Base-by-base conservation (phyloP, 2,888 invertebrate species). In the Tribolium freemani region DNA sequence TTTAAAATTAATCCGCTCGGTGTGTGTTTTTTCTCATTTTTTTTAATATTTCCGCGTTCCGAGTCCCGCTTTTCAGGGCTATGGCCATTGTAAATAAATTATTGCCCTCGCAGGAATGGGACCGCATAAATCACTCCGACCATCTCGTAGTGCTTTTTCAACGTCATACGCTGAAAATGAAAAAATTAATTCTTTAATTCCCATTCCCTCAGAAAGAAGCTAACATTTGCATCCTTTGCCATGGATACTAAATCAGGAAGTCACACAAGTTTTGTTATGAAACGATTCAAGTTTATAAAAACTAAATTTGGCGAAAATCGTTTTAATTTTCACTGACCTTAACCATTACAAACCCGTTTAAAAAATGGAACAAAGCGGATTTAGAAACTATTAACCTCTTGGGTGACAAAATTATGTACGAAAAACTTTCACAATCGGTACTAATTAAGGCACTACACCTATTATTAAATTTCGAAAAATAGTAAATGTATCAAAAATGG, bases 1-100 rank as follows among this genome's bases (percentile, higher is more conserved):
- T 72, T 71, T 58, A 64, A 71, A 71, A 71, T 71, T 71, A 71
- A 71, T 64, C 64, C 58, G 66, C 71, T 57, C 70, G 50, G 64
- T 38, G 26, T 67, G 46, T 16, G 44, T 31, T 64, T 67, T 54
- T 20, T 53, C 63, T 63, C 63, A 38, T 63, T 64, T 64, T n/a
- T 64, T 63, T 61, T 5, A 9, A 30, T 56, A 57, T 69, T 69
- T 44, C 60, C 60, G 60, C 13, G 13, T 30, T 38, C 21, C 46
- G 9, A 45, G 56, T 5, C 56, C 26, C 38, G 11, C 58, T 50
- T 63, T 63, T 63, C 63, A 63, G 26, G 38, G 44, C 21, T 69
- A 50, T 69, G 60, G 53, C 60, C 69, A 69, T 69, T 69, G 69
- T 69, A 69, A 69, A 69, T 69, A 69, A 69, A 69, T 69, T 69